A percentile compares a stretch with the other conserved stretches of the same genome.
These are phyloP conservation scores for Synanthedon vespiformis DNA, from an alignment of 2,888 invertebrate genomes.

Conservation along the genomic window DNA sequence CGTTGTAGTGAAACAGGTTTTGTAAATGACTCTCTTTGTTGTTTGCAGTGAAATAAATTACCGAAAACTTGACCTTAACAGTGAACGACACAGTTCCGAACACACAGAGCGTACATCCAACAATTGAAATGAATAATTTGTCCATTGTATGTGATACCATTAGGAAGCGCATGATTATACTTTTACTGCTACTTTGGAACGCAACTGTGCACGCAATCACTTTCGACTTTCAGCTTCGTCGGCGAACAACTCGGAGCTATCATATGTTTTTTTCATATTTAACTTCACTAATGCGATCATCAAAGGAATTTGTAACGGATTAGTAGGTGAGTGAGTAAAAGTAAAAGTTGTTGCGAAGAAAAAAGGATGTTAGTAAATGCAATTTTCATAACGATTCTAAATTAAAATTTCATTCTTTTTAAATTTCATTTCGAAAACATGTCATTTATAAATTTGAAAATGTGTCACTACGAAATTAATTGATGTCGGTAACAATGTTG, in stretches of 20 bases:
- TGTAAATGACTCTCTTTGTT: background rate
- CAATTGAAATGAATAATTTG: conserved; percentile 18
- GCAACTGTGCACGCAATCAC: conserved; percentile 52
- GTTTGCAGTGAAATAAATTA: background rate
- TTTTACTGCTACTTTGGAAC: conserved; percentile 46
- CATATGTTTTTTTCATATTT: conserved; percentile 14
- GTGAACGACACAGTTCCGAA: conserved; percentile 36
- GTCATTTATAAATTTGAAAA: too few relatives aligned
- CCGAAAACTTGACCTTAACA: conserved; percentile 29
- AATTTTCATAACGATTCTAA: too few relatives aligned
- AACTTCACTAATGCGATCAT: conserved; percentile 12
- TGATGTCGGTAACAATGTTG: too few relatives aligned
- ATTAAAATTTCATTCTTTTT: too few relatives aligned
- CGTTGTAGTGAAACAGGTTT: background rate
- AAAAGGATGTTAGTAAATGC: background rate
- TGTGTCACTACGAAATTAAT: too few relatives aligned
- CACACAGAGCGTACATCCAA: conserved; percentile 16
- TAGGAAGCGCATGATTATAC: conserved; percentile 50
- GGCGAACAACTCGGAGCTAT: conserved; percentile 12
- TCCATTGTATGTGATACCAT: conserved; percentile 31
- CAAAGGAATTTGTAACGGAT: conserved; percentile 17
- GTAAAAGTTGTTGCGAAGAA: conserved; percentile 14
- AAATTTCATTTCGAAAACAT: too few relatives aligned
- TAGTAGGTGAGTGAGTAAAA: conserved; percentile 12
- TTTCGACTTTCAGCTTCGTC: conserved; percentile 51